These are phyloP conservation scores for Chirona hameri DNA, from an alignment of 2,888 invertebrate species.

Conservation along the genomic window DNA sequence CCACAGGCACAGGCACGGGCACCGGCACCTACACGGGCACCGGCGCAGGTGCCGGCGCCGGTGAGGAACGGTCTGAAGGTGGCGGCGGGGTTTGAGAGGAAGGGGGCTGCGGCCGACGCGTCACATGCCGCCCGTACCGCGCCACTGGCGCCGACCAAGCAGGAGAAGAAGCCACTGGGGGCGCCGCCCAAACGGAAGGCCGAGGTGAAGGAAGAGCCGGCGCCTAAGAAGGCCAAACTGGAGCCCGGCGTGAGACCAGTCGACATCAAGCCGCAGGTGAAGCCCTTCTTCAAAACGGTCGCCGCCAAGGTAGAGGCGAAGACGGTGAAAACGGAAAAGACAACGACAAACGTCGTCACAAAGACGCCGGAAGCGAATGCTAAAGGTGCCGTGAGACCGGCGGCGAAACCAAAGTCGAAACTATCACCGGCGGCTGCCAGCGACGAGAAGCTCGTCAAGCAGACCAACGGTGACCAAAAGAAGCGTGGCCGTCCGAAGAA, in stretches of 20 bases:
- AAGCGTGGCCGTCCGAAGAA: conserved; percentile 9
- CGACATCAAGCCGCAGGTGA: neutral
- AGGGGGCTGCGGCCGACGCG: no score
- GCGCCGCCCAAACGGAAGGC: neutral
- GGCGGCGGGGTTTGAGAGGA: no score
- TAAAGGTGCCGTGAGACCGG: neutral
- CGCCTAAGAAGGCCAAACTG: neutral
- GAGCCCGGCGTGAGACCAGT: neutral
- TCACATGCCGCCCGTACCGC: neutral
- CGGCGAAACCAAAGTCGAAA: neutral
- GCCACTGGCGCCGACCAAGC: neutral
- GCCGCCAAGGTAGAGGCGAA: neutral
- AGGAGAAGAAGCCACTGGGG: neutral
- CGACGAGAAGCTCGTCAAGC: neutral
- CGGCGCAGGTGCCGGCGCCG: neutral
- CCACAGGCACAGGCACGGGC: neutral
- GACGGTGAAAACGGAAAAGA: neutral
- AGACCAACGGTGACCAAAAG: neutral
- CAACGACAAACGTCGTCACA: neutral
- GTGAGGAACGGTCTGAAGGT: neutral
- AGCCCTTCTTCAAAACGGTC: neutral
- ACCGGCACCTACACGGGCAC: neutral
- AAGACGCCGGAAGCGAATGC: neutral
- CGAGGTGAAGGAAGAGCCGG: neutral
- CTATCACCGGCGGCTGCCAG: neutral